phyloP scores from a whole-genome alignment of 1,140 invertebrate species.

The Caenorhabditis inopinata region DNA sequence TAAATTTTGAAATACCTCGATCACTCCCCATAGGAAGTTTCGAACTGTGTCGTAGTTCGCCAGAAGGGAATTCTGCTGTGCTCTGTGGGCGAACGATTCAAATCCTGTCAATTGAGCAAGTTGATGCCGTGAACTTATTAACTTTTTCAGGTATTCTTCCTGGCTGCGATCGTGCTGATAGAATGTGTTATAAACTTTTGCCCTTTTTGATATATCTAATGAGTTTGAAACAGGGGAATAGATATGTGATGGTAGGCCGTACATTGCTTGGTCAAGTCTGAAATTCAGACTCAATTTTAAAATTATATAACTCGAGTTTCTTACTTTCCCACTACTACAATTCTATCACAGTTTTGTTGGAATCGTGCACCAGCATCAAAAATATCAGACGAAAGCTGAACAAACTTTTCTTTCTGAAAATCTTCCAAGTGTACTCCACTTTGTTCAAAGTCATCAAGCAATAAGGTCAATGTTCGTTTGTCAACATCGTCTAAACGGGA shows the following conservation, averaged over 20 bases:
- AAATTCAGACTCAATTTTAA: too few relatives aligned
- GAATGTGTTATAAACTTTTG: conserved; percentile 39
- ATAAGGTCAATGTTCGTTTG: conserved; percentile 41
- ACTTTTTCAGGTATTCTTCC: conserved; percentile 48
- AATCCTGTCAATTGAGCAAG: conserved; percentile 62
- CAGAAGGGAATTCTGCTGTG: conserved; percentile 59
- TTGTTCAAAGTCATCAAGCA: conserved; percentile 50
- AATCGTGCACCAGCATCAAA: conserved; percentile 45
- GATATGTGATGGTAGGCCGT: not conserved
- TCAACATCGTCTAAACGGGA: conserved; percentile 45
- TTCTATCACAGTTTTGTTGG: conserved; percentile 38
- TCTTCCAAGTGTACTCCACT: conserved; percentile 48
- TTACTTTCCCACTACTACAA: conserved; percentile 22
- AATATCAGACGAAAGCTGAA: conserved; percentile 40
- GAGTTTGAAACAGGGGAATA: conserved; percentile 40
- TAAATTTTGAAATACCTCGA: conserved; percentile 46
- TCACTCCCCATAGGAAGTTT: conserved; percentile 54
- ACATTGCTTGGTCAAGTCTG: conserved; percentile 37
- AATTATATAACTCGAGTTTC: not conserved
- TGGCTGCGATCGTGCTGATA: conserved; percentile 45
- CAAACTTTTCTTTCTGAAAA: conserved; percentile 44
- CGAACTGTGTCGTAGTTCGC: conserved; percentile 57
- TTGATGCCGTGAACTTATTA: conserved; percentile 52
- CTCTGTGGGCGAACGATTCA: conserved; percentile 60
- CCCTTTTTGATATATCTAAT: conserved; percentile 29